These are phyloP conservation scores for Lepetodrilus schrolli DNA, from an alignment of 2,888 invertebrate species.

Conservation along the genomic window DNA sequence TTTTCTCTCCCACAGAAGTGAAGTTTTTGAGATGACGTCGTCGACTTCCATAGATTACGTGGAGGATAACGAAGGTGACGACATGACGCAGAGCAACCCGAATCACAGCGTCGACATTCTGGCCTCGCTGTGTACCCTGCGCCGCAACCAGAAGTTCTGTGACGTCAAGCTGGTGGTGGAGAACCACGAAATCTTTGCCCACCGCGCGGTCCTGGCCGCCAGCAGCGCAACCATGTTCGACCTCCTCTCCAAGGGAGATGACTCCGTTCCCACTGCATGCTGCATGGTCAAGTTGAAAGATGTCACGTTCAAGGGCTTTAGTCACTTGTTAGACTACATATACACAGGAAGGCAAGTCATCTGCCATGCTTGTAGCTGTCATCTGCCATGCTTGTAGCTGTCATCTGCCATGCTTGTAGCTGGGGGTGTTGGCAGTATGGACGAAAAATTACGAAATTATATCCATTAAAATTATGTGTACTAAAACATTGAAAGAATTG, in stretches of 20 bases:
- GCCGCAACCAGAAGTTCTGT: slow-evolving; percentile 89
- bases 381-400: neutral
- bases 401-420: too few species aligned
- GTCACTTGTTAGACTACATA: slow-evolving; percentile 86
- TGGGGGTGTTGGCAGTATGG: neutral
- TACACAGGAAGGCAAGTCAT: slow-evolving; percentile 83
- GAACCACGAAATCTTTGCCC: slow-evolving; percentile 84
- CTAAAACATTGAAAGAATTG: too few species aligned
- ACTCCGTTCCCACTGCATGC: slow-evolving; percentile 75
- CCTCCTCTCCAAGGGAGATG: slow-evolving; percentile 79
- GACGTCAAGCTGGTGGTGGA: slow-evolving; percentile 88
- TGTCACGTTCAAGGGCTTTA: slow-evolving; percentile 82
- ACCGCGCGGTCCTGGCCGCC: slow-evolving; percentile 86
- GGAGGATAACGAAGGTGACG: slow-evolving; percentile 78
- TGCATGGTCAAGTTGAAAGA: slow-evolving; percentile 80
- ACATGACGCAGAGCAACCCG: slow-evolving; percentile 61
- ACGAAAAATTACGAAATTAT: too few species aligned
- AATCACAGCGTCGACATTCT: slow-evolving; percentile 77
- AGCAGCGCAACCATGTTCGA: slow-evolving; percentile 86
- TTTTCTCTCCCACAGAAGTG: too few species aligned
- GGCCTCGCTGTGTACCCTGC: slow-evolving; percentile 84
- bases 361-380: neutral
- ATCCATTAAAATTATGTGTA: too few species aligned
- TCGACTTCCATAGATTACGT: too few species aligned
- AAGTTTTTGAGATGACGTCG: too few species aligned